Evolutionary conservation across 2,113 vertebrate species (phyloP), one percentile per base, ranked within the genome.

Genomic region (Saiga tatarica): DNA sequence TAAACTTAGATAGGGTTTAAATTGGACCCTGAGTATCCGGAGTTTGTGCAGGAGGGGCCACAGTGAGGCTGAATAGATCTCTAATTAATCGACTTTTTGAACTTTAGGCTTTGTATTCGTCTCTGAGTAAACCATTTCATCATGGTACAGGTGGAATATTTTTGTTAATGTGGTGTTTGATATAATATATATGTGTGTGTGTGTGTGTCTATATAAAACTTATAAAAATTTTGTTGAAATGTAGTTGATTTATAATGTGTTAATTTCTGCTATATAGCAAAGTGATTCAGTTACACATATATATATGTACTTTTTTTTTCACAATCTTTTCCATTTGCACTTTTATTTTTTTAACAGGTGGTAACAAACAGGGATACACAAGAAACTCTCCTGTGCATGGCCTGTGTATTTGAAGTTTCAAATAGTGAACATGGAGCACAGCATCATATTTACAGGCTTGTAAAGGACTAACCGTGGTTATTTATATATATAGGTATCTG

Each of bases 351-450:
- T 97, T 25, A 98, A 89, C 99, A 99, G 99, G 99, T 99, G 98
- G 99, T 99, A 99, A 99, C 99, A 87, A 99, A 99, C 98, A 99
- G 99, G 98, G 99, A 99, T 98, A 99, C 99, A 92, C 99, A 99
- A 99, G 99, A 99, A 99, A 99, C 99, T 42, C 99, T 99, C 98
- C 99, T 99, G 97, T 99, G 99, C 99, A 99, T 99, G 99, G 99
- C 99, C 93, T 99, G 99, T 98, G 99, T 99, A 98, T 99, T 99
- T 97, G 99, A 99, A 98, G 99, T 99, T 94, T 99, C 99, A 1
- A 99, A 99, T 99, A 99, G 99, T 60, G 99, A 99, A 98, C 99
- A 99, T 4, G 99, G 99, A 91, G 99, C 99, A 98, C 99, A 99
- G 98, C 99, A 99, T 99, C 99, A 99, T 91, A 99, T 99, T 99